Evolutionary conservation across 2,797 vertebrate genomes (phyloP).

Genomic region (Tolypeutes matacus): DNA sequence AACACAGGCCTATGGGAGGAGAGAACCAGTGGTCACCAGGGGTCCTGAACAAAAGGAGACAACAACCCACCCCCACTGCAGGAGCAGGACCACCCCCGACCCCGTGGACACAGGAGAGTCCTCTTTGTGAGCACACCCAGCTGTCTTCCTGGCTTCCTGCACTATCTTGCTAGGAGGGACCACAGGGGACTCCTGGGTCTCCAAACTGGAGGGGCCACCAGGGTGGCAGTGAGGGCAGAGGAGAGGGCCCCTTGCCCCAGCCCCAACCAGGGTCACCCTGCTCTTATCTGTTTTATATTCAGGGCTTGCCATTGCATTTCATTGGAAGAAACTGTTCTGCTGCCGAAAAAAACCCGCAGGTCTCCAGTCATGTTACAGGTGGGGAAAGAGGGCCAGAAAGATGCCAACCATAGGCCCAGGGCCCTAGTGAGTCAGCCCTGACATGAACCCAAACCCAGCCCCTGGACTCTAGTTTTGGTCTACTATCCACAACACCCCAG

Average conservation of each 20-base stretch:
- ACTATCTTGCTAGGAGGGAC: neutral
- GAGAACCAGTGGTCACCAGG: neutral
- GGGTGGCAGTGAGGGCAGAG: neutral
- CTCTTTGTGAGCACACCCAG: neutral
- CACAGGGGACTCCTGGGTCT: neutral
- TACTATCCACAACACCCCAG: neutral
- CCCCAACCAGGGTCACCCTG: neutral
- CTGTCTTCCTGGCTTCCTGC: neutral
- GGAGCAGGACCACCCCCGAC: too few species aligned
- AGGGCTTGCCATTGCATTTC: neutral
- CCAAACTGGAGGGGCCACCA: neutral
- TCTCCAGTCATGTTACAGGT: neutral
- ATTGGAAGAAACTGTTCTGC: conserved; percentile 20
- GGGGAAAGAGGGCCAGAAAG: conserved; percentile 44
- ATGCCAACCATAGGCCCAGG: neutral
- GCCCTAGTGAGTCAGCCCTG: neutral
- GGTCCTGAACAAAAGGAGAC: neutral
- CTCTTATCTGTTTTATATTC: neutral
- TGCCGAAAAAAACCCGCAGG: neutral
- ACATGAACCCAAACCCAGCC: neutral
- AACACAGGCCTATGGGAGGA: neutral
- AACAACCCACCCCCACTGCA: neutral
- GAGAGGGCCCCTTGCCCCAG: neutral
- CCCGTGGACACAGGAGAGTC: accelerated
- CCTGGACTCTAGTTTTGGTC: neutral